Conservation (phyloP, 2,888 invertebrate species). For the Synanthedon formicaeformis region DNA sequence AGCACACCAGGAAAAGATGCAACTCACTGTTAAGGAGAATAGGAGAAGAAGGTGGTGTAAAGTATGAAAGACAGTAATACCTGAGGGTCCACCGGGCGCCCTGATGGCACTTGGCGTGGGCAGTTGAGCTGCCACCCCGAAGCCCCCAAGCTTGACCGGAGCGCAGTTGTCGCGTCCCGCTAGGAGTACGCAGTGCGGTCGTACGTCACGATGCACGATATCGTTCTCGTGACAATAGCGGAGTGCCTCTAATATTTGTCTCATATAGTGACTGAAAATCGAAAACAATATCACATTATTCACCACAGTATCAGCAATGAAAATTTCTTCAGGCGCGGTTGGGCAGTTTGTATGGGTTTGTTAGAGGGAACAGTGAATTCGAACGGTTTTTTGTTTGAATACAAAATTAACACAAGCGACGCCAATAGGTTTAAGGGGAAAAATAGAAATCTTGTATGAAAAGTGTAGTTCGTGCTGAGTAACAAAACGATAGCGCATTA, state of each 20-base stretch:
- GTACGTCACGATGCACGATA: slow-evolving; percentile 97
- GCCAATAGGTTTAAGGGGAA: too few species aligned
- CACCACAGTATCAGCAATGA: neutral
- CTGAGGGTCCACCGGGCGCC: slow-evolving; percentile 38
- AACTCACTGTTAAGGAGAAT: too few species aligned
- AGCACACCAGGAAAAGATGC: too few species aligned
- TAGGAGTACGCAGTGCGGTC: slow-evolving; percentile 95
- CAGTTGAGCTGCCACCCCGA: slow-evolving; percentile 95
- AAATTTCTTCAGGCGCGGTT: slow-evolving; percentile 3
- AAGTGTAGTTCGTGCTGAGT: too few species aligned
- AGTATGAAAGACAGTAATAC: neutral
- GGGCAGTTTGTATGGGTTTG: too few species aligned
- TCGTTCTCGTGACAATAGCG: slow-evolving; percentile 98
- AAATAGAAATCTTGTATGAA: too few species aligned
- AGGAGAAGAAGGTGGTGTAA: too few species aligned
- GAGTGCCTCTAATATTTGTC: slow-evolving; percentile 96
- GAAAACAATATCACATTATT: neutral
- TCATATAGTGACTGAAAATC: slow-evolving; percentile 93
- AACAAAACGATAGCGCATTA: too few species aligned
- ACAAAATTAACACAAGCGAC: too few species aligned
- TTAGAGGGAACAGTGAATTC: too few species aligned
- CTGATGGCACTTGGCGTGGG: slow-evolving; percentile 77
- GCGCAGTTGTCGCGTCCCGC: slow-evolving; percentile 98
- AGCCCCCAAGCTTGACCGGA: slow-evolving; percentile 97
- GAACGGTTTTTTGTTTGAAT: too few species aligned